A percentile compares a stretch with the other conserved stretches of the same genome.
Evolutionary conservation across 2,888 invertebrate species (phyloP).

Genomic region (Ephialtes manifestator): DNA sequence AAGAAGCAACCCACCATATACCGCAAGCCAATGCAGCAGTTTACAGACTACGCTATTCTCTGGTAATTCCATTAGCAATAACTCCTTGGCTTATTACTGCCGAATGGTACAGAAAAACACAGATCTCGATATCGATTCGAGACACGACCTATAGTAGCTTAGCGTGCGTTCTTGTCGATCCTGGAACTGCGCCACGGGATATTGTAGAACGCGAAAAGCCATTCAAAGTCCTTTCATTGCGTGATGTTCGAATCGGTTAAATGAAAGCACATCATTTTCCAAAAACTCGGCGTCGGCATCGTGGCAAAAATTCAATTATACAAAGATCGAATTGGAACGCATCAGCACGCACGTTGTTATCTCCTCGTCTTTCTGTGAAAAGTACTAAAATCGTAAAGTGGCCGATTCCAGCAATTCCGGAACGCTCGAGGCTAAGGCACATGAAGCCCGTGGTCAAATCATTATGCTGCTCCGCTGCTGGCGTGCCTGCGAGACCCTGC

Average conservation of each 20-base stretch:
- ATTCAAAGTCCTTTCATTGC: conserved; percentile 42
- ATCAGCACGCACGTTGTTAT: conserved; percentile 39
- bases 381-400: conserved; percentile 41
- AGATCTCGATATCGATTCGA: conserved; percentile 52
- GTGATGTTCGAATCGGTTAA: conserved; percentile 27
- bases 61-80: conserved; percentile 65
- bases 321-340: conserved; percentile 44
- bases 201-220: conserved; percentile 5
- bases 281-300: not conserved
- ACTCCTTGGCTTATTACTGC: conserved; percentile 59
- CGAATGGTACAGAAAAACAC: conserved; percentile 19
- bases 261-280: no score
- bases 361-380: conserved; percentile 18
- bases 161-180: conserved; percentile 30
- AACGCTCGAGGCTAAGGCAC: conserved; percentile 27
- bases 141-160: conserved; percentile 28
- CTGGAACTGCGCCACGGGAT: conserved; percentile 55
- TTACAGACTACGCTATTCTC: conserved; percentile 31
- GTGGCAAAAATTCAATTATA: conserved; percentile 55
- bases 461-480: not conserved
- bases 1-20: conserved; percentile 21
- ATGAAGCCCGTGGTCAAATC: conserved; percentile 9
- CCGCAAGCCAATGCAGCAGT: conserved; percentile 4
- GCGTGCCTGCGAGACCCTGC: conserved; percentile 38
- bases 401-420: conserved; percentile 51